These are phyloP conservation scores for Hemibagrus wyckioides DNA, from an alignment of 2,113 vertebrate genomes.

Conservation along the genomic window DNA sequence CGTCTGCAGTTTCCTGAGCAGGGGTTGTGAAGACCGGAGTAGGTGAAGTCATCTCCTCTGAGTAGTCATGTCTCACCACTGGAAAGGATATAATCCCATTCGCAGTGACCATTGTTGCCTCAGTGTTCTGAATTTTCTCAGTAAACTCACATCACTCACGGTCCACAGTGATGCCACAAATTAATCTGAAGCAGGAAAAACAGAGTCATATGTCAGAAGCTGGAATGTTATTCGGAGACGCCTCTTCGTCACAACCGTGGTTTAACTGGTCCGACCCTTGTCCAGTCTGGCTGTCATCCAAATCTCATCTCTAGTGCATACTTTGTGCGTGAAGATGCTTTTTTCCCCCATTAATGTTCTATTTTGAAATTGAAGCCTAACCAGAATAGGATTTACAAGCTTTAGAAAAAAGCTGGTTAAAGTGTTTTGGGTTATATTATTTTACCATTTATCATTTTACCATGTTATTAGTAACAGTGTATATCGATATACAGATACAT, in stretches of 20 bases:
- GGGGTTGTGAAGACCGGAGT: conserved; percentile 19
- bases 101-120: conserved; percentile 29
- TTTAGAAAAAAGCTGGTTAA: background rate
- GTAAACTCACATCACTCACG: conserved; percentile 8
- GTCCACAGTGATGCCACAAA: background rate
- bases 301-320: conserved; percentile 48
- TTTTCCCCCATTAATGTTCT: conserved; percentile 6
- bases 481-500: background rate
- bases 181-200: conserved; percentile 26
- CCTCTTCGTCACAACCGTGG: conserved; percentile 39
- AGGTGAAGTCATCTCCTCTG: background rate
- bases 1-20: conserved; percentile 33
- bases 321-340: conserved; percentile 39
- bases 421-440: background rate
- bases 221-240: conserved; percentile 21
- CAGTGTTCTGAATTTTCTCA: background rate
- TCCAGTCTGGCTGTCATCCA: conserved; percentile 54
- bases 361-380: conserved; percentile 22
- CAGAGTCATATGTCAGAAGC: conserved; percentile 26
- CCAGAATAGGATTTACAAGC: background rate
- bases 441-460: background rate
- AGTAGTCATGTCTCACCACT: background rate
- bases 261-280: conserved; percentile 54
- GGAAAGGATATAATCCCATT: conserved; percentile 27
- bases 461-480: background rate